Conservation (phyloP, 2,797 vertebrate genomes). For the Lepidocolaptes lacrymiger region DNA sequence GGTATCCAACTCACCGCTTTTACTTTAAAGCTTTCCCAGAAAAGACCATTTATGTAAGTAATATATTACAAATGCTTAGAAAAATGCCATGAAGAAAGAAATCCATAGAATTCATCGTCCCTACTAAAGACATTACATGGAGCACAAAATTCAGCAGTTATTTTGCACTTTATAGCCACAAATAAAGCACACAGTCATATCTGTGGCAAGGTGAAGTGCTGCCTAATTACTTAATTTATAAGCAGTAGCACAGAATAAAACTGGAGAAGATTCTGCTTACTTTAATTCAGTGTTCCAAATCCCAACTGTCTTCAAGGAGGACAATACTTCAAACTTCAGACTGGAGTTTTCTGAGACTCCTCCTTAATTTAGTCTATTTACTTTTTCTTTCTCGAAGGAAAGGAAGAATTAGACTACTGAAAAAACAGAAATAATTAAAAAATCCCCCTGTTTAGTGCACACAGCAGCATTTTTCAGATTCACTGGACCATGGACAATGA, state of each 20-base stretch:
- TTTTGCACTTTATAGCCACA: not conserved
- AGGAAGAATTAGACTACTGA: not conserved
- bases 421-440: not conserved
- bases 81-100: not conserved
- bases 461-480: constrained; percentile 13
- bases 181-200: not conserved
- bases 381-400: not conserved
- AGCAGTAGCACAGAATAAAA: not conserved
- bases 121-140: not conserved
- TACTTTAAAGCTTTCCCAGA: not conserved
- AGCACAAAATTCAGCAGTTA: not conserved
- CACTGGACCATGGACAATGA: not conserved
- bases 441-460: not conserved
- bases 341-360: not conserved
- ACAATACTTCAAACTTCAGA: not conserved
- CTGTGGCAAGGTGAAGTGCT: not conserved
- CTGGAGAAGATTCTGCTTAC: not conserved
- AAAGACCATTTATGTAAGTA: not conserved
- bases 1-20: not conserved
- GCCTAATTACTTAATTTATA: not conserved
- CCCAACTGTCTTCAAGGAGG: not conserved
- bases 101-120: not conserved
- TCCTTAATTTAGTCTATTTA: not conserved
- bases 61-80: not conserved
- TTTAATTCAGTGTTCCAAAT: not conserved